Conservation (phyloP, 2,888 invertebrate species). For the Chirona hameri region DNA sequence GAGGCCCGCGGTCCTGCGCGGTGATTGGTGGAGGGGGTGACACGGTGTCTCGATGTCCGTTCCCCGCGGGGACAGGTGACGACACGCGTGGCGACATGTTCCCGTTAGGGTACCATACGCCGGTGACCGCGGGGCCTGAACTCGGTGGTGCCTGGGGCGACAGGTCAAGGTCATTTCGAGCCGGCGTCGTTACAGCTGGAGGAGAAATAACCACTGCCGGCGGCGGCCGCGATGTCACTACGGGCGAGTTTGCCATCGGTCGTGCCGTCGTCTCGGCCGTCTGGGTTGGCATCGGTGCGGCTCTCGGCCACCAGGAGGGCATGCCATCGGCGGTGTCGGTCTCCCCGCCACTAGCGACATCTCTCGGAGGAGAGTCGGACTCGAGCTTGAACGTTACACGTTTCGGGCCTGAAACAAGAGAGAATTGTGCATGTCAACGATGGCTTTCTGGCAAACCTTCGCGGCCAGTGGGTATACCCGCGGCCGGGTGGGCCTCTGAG, state of each 20-base stretch:
- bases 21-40: too few relatives aligned
- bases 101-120: background rate
- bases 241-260: background rate
- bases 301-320: background rate
- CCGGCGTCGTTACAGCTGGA: background rate
- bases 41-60: background rate
- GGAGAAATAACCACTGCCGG: background rate
- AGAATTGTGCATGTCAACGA: too few relatives aligned
- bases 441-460: too few relatives aligned
- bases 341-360: background rate
- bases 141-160: background rate
- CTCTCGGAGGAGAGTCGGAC: background rate
- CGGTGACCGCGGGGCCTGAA: background rate
- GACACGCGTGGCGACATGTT: background rate
- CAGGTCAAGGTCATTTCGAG: background rate
- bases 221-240: background rate
- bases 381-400: constrained; percentile 8
- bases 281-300: background rate
- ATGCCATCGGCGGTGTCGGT: background rate
- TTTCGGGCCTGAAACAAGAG: constrained; percentile 2
- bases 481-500: too few relatives aligned
- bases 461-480: too few relatives aligned
- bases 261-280: background rate
- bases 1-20: background rate
- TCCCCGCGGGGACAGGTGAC: background rate